Evolutionary conservation across 2,888 invertebrate species (phyloP), one percentile per base, ranked within the genome.

Genomic region (Ectropis crepuscularia): DNA sequence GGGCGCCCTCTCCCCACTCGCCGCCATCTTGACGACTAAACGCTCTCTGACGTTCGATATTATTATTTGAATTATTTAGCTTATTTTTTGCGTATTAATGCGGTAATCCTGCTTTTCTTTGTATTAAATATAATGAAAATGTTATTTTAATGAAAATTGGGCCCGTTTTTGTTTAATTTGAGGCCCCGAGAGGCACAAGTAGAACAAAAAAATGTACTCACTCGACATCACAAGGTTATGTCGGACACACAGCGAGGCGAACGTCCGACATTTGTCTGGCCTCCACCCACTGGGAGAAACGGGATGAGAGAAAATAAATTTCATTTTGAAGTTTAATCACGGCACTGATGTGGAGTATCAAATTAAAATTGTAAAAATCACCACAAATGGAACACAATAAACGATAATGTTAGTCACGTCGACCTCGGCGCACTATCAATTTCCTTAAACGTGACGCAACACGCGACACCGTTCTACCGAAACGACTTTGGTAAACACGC

Each of bases 401-500:
- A 88, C 86, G 87, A 88, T 86, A 85, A 87, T 86, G 88, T 86
- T 90, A 88, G 90, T 90, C 90, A 90, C 89, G 87, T 86, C 90
- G 91, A 90, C 91, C 92, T 92, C 91, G 89, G 83, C 83, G 80
- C 89, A 89, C 88, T 91, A 92, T 92, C 92, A 92, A 91, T 92
- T 92, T 92, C 92, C 92, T 92, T 84, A 88, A 88, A 89, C 89
- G 90, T 92, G 92, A 92, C 92, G 92, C 92, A 92, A 92, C 87
- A 85, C 90, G 87, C 92, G 91, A 87, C 92, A 90, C 91, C 90
- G 92, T 91, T 92, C 89, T 86, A 90, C 92, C 91, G 91, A 92
- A 92, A 91, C 92, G 90, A 89, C 92, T 92, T 92, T 92, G 91
- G 91, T 92, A 92, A 92, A 92, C 92, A 92, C 92, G 92, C 92